Conservation (phyloP, 2,113 vertebrate genomes). For the Crotalus tigris region DNA sequence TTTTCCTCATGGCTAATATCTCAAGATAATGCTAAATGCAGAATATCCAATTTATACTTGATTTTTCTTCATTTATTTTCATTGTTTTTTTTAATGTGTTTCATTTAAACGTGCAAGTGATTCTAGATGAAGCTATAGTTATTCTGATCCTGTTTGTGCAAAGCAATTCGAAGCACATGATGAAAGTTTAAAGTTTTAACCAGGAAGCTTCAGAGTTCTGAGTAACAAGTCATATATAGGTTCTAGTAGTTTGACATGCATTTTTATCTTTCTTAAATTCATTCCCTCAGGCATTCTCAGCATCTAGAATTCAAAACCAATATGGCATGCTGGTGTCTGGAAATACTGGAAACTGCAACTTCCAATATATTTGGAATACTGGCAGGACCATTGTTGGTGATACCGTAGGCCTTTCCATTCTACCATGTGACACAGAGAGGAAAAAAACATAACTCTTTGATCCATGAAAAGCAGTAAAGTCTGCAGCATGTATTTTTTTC, state of each 20-base stretch:
- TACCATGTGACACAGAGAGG: too few relatives aligned
- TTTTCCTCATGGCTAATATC: neutral
- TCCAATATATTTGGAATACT: neutral
- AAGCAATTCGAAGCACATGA: neutral
- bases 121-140: neutral
- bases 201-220: neutral
- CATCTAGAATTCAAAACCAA: neutral
- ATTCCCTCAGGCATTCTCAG: neutral
- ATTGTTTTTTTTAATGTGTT: neutral
- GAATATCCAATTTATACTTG: neutral
- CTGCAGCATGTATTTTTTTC: neutral
- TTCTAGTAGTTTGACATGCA: neutral
- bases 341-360: neutral
- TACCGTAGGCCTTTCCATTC: neutral
- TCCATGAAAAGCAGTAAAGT: neutral
- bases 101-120: neutral
- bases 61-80: neutral
- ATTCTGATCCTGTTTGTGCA: neutral
- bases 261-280: neutral
- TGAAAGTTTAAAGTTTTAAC: neutral
- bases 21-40: neutral
- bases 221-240: neutral
- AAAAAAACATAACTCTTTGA: neutral
- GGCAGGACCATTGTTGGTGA: neutral
- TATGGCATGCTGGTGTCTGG: neutral